Evolutionary conservation across 2,113 vertebrate species (phyloP).

Genomic region (Cephalopterus ornatus): DNA sequence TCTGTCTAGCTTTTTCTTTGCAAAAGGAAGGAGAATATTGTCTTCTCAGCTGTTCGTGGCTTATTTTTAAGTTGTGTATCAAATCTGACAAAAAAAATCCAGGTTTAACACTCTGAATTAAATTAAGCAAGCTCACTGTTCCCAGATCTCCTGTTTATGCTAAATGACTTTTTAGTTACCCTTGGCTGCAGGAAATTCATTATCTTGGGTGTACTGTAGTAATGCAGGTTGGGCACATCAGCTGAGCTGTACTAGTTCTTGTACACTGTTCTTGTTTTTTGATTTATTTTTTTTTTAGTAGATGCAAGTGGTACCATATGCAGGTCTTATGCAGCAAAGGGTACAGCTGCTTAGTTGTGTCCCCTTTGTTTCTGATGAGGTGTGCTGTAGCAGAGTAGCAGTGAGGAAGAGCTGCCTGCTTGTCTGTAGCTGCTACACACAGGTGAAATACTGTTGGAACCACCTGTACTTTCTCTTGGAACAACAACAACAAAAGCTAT

Average conservation of each 20-base stretch:
- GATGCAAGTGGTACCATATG: background rate
- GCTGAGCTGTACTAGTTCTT: background rate
- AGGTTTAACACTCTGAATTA: background rate
- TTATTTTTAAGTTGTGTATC: background rate
- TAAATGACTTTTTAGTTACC: background rate
- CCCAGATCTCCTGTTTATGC: background rate
- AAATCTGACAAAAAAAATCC: background rate
- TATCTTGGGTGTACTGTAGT: background rate
- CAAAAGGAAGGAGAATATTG: background rate
- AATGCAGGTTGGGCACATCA: rapidly evolving
- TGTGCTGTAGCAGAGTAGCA: background rate
- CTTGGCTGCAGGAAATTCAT: background rate
- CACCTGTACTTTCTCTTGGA: background rate
- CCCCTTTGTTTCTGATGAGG: background rate
- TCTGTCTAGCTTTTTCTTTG: background rate
- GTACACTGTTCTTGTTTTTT: background rate
- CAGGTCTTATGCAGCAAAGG: background rate
- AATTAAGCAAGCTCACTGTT: background rate
- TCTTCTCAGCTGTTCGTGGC: background rate
- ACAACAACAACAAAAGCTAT: background rate
- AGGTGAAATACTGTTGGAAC: background rate
- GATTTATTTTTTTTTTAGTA: background rate
- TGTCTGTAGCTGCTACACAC: background rate
- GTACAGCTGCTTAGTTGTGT: background rate
- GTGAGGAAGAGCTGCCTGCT: background rate